These are phyloP conservation scores for Sylvia borin DNA, from an alignment of 2,797 vertebrate species.

Conservation along the genomic window DNA sequence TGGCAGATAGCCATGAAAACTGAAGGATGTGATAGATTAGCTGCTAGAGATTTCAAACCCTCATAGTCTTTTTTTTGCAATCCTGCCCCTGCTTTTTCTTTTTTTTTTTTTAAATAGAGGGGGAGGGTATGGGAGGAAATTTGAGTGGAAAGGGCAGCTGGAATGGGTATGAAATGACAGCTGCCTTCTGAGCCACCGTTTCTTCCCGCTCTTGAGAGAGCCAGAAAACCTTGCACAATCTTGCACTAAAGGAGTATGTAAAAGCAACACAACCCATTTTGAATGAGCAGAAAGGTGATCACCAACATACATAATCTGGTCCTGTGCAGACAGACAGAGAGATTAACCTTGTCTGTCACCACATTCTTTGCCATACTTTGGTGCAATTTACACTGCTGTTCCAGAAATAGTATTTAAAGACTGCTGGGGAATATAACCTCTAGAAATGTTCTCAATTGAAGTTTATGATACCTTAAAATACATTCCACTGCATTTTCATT, in stretches of 20 bases:
- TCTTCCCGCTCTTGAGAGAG: conserved; percentile 32
- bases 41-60: neutral
- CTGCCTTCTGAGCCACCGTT: conserved; percentile 30
- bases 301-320: neutral
- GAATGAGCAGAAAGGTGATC: conserved; percentile 50
- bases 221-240: conserved; percentile 24
- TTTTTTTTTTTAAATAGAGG: neutral
- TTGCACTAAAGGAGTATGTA: neutral
- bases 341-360: conserved; percentile 54
- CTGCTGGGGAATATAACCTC: neutral
- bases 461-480: neutral
- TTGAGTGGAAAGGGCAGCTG: conserved; percentile 54
- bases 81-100: accelerated
- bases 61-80: neutral
- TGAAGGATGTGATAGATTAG: conserved; percentile 22
- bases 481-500: neutral
- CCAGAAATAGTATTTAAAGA: neutral
- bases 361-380: neutral
- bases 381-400: conserved; percentile 9
- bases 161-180: conserved; percentile 55
- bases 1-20: conserved; percentile 11
- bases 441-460: neutral
- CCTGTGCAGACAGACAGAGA: neutral
- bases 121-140: conserved; percentile 26
- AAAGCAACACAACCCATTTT: conserved; percentile 4